A percentile compares a stretch with the other conserved stretches of the same genome.
Evolutionary conservation across 1,140 invertebrate genomes (phyloP).

Genomic region (Microplitis demolitor): DNA sequence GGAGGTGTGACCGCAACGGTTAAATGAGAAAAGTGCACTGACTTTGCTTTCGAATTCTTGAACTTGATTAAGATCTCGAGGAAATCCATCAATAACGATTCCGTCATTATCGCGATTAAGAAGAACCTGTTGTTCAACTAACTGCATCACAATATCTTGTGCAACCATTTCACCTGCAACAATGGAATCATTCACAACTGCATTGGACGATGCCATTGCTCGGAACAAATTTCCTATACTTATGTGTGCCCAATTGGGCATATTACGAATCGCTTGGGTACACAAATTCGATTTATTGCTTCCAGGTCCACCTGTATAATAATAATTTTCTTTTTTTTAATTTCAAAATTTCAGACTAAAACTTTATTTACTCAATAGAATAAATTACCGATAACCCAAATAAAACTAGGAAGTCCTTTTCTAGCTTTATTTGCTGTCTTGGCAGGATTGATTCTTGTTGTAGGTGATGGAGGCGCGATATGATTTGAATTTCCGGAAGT

Average conservation of each 20-base stretch:
- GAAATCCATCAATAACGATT: slow-evolving; percentile 89
- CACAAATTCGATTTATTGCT: slow-evolving; percentile 78
- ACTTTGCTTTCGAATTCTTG: slow-evolving; percentile 85
- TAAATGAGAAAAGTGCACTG: slow-evolving; percentile 4
- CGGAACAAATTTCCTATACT: slow-evolving; percentile 75
- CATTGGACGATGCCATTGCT: slow-evolving; percentile 66
- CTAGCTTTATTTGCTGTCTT: slow-evolving; percentile 49
- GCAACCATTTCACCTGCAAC: slow-evolving; percentile 83
- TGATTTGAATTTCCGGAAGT: slow-evolving; percentile 31
- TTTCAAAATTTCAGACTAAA: not conserved
- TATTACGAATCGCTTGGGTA: slow-evolving; percentile 67
- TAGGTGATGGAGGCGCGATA: slow-evolving; percentile 12
- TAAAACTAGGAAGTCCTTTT: slow-evolving; percentile 65
- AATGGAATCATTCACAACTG: slow-evolving; percentile 70
- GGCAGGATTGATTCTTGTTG: slow-evolving; percentile 35
- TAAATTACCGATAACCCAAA: slow-evolving; percentile 76
- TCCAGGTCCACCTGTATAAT: slow-evolving; percentile 72
- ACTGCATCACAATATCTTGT: slow-evolving; percentile 68
- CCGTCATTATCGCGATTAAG: slow-evolving; percentile 67
- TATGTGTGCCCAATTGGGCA: slow-evolving; percentile 76
- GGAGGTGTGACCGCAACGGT: not conserved
- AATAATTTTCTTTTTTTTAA: not conserved
- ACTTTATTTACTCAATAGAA: not conserved
- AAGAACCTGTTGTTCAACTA: slow-evolving; percentile 69
- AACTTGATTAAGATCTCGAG: slow-evolving; percentile 83